Base-by-base conservation (phyloP, 2,113 vertebrate genomes). In the Antechinus flavipes region DNA sequence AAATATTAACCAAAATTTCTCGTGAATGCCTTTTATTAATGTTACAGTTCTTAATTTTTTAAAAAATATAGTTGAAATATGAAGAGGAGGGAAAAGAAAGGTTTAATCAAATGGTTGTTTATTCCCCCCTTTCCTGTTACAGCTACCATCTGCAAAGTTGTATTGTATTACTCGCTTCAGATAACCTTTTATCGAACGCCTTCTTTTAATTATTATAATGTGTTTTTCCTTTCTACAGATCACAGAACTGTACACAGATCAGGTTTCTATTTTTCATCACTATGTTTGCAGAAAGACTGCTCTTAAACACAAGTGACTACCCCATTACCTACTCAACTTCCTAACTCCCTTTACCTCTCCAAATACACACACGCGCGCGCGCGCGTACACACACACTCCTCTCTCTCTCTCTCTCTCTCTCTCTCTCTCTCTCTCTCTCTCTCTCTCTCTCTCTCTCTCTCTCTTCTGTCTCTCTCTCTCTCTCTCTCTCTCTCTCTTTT, bases 141-240 rank as follows among this genome's bases (percentile, higher is more conserved):
- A 96, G 92, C 96, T 95, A 95, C 91, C 89, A 93, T 94, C 91
- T 97, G 95, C 89, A 91, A 97, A 97, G 11, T 96, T 96, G 94
- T 93, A 90, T 95, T 97, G 94, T 93, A 90, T 95, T 97, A 96
- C 92, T 96, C 90, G 92, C 93, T 98, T 97, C 92, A 97, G 94
- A 98, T 94, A 97, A 92, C 54, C 68, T 25, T 92, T 91, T 97
- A 96, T 96, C 95, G 97, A 97, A 97, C 91, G 92, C 95, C 94
- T 94, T 94, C 92, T 96, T 97, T 97, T 97, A 97, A 97, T 98
- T 97, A 98, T 98, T 94, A 93, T 96, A 96, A 96, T 94, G 94
- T 58, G 50, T 96, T 95, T 98, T 97, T 91, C 52, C 89, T 50
- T 95, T 95, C 89, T 42, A 42, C 42, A 56, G 95, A 92, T 94